phyloP scores from a whole-genome alignment of 23 tunicate genomes.

The Diplosoma virens region DNA sequence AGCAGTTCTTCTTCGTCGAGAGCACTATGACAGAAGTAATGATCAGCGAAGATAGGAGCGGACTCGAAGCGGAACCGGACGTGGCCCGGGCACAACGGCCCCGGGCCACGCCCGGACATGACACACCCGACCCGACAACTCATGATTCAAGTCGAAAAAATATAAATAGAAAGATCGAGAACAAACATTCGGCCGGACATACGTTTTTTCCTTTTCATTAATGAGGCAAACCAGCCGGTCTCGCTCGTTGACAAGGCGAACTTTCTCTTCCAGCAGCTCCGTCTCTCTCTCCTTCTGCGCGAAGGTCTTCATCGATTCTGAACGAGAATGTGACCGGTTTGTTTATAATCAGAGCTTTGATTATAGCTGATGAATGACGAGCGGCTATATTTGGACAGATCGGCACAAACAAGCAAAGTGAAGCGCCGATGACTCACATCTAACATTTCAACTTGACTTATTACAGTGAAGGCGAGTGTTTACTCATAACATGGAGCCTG shows the following conservation, averaged over 20 bases:
- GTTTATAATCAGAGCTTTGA: too few species aligned
- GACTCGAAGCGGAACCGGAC: too few species aligned
- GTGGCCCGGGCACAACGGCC: too few species aligned
- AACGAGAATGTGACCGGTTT: background rate
- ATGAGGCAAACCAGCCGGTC: conserved; percentile 47
- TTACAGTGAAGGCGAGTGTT: too few species aligned
- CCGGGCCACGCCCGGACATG: too few species aligned
- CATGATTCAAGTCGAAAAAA: too few species aligned
- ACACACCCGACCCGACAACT: too few species aligned
- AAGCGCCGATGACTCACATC: too few species aligned
- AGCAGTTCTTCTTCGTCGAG: conserved; percentile 78
- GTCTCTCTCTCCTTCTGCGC: conserved; percentile 65
- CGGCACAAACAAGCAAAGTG: background rate
- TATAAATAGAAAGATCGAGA: background rate
- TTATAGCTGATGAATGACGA: too few species aligned
- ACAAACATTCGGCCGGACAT: conserved; percentile 10
- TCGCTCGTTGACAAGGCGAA: conserved; percentile 67
- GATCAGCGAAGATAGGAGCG: background rate
- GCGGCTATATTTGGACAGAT: background rate
- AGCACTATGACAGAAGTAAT: conserved; percentile 57
- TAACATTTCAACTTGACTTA: too few species aligned
- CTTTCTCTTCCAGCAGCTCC: conserved; percentile 51
- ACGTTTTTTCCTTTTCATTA: conserved; percentile 86
- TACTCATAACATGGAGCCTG: too few species aligned
- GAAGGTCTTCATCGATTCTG: conserved; percentile 67